These are phyloP conservation scores for Phaedon cochleariae DNA, from an alignment of 2,888 invertebrate species.

Conservation along the genomic window DNA sequence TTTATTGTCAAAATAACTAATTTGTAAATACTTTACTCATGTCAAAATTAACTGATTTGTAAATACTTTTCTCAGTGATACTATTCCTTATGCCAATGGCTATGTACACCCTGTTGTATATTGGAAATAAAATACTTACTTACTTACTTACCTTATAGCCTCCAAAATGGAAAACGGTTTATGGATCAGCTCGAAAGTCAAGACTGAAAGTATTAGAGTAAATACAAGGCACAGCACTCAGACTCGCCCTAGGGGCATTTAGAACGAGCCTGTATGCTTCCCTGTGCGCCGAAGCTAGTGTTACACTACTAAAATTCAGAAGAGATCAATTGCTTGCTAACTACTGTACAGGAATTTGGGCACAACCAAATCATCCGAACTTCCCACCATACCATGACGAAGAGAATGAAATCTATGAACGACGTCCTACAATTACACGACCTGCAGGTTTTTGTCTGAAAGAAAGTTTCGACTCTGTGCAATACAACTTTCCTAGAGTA, in stretches of 20 bases:
- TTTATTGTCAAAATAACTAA: no score
- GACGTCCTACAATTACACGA: not conserved
- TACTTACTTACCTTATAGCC: no score
- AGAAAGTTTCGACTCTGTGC: not conserved
- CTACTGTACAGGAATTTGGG: not conserved
- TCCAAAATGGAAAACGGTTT: no score
- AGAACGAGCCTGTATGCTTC: not conserved
- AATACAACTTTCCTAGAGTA: not conserved
- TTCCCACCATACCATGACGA: not conserved
- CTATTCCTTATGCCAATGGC: no score
- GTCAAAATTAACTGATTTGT: no score
- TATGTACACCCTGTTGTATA: no score
- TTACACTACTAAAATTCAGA: not conserved
- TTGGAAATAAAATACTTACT: no score
- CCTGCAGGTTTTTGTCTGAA: not conserved
- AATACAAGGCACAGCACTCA: not conserved
- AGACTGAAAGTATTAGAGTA: not conserved
- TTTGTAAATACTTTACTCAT: no score
- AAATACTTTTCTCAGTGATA: no score
- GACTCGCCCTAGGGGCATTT: not conserved
- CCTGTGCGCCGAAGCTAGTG: not conserved
- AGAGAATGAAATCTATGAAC: not conserved
- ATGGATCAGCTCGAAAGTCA: not conserved
- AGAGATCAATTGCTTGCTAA: not conserved
- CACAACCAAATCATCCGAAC: not conserved